These are phyloP conservation scores for Catamblyrhynchus diadema DNA, from an alignment of 2,797 vertebrate genomes.

Conservation along the genomic window DNA sequence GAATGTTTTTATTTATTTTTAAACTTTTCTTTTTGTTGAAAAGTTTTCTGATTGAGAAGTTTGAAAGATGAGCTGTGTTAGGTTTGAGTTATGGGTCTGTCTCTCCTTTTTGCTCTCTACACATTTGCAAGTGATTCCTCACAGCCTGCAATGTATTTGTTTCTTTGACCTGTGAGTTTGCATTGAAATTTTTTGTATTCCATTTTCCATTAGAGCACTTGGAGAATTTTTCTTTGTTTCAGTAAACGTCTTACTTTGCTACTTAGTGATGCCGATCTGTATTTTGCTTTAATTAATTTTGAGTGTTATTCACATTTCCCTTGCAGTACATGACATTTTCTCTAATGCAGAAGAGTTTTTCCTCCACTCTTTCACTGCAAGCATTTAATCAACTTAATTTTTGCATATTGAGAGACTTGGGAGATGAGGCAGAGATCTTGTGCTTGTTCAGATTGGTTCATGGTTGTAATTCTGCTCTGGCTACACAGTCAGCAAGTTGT, in stretches of 20 bases:
- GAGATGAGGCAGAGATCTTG: neutral
- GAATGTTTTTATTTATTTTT: neutral
- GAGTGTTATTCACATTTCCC: neutral
- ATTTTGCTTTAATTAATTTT: neutral
- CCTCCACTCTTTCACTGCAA: neutral
- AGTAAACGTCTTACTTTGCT: neutral
- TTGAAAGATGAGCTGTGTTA: neutral
- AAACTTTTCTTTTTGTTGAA: neutral
- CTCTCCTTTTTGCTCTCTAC: neutral
- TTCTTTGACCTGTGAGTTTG: neutral
- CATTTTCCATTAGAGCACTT: neutral
- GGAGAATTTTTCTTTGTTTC: neutral
- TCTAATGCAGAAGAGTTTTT: neutral
- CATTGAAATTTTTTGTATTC: neutral
- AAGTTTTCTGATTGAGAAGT: neutral
- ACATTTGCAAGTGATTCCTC: neutral
- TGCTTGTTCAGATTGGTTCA: neutral
- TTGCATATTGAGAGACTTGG: neutral
- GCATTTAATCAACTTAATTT: neutral
- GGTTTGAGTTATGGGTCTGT: neutral
- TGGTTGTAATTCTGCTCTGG: neutral
- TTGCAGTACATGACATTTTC: neutral
- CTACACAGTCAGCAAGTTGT: neutral
- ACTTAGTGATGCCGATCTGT: neutral
- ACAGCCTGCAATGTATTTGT: neutral